Evolutionary conservation across 2,113 vertebrate species (phyloP), one percentile per base, ranked within the genome.

Genomic region (Pluvialis apricaria): DNA sequence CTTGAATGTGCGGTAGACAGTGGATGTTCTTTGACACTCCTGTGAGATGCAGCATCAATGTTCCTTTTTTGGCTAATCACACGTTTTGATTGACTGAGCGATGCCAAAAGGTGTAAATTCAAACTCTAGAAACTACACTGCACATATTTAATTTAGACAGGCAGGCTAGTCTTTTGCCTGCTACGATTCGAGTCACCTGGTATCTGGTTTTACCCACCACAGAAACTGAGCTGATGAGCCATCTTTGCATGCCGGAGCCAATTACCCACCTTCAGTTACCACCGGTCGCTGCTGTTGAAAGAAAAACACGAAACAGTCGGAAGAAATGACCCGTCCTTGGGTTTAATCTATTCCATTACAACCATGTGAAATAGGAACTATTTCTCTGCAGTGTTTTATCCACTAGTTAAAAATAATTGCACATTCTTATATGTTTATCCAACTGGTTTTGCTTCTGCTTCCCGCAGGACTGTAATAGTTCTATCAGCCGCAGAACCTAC

Each of bases 331-430:
- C 71, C 32, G n/a, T 92, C 45, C 51, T 47, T 69, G 34, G 13
- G 13, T 73, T 94, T 81, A 81, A 96, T 83, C 66, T 93, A 34
- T 94, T 95, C 52, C 76, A 47, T 88, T 73, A 82, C 38, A 82
- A 61, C 24, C 70, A 75, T 28, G 29, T 89, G 72, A 92, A 96
- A 94, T 13, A 79, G 69, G 65, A 88, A 91, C 66, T 81, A 60
- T 75, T 93, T 86, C 79, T 93, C 64, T 89, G 65, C 60, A 45
- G 32, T 78, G 51, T 91, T 96, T 95, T 92, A 94, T 95, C 87
- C 77, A 79, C 60, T 51, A 93, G 62, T 94, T 92, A 54, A 96
- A 95, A 96, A 95, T 94, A 92, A 97, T 92, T 55, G 82, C 60
- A 75, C 64, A 66, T 83, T 94, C 92, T 95, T 79, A 79, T 85